Percentiles rank a stretch among this genome's conserved stretches.
These are phyloP conservation scores for Ammospiza caudacuta DNA, from an alignment of 2,113 vertebrate species.

Conservation along the genomic window DNA sequence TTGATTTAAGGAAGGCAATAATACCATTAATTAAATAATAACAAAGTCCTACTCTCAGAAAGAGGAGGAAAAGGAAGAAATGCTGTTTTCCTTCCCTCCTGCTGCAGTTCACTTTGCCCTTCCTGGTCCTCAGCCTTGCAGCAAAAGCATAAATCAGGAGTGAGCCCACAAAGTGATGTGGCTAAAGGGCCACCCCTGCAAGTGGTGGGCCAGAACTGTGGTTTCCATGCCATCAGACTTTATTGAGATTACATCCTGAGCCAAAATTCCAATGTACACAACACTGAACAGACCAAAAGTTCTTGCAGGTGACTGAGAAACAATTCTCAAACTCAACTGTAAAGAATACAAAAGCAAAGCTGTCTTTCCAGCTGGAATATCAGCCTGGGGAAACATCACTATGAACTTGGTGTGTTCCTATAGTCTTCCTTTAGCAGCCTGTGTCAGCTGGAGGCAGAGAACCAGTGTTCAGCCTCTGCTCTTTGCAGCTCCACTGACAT, in stretches of 20 bases:
- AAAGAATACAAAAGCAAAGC: not conserved
- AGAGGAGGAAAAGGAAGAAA: not conserved
- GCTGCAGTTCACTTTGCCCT: not conserved
- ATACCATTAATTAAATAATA: not conserved
- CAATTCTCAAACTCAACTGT: fast-evolving
- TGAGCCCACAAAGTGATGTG: fast-evolving
- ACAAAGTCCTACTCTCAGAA: not conserved
- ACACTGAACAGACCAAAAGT: not conserved
- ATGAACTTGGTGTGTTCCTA: not conserved
- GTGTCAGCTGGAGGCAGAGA: not conserved
- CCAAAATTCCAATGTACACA: not conserved
- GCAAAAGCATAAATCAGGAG: not conserved
- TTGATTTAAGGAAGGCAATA: constrained; percentile 27
- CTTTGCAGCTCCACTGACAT: not conserved
- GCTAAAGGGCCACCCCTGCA: fast-evolving
- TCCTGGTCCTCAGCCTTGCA: not conserved
- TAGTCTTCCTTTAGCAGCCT: not conserved
- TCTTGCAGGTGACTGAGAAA: not conserved
- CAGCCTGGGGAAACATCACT: not conserved
- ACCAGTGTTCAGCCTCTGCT: not conserved
- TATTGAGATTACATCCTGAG: not conserved
- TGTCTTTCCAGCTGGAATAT: not conserved
- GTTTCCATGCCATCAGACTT: not conserved
- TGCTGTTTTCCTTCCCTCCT: not conserved
- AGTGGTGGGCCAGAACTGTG: fast-evolving